A percentile compares a stretch with the other conserved stretches of the same genome.
phyloP scores from a whole-genome alignment of 30 jellyfish, hydroid and myxozoan genomes.

The Haliclystus octoradiatus region DNA sequence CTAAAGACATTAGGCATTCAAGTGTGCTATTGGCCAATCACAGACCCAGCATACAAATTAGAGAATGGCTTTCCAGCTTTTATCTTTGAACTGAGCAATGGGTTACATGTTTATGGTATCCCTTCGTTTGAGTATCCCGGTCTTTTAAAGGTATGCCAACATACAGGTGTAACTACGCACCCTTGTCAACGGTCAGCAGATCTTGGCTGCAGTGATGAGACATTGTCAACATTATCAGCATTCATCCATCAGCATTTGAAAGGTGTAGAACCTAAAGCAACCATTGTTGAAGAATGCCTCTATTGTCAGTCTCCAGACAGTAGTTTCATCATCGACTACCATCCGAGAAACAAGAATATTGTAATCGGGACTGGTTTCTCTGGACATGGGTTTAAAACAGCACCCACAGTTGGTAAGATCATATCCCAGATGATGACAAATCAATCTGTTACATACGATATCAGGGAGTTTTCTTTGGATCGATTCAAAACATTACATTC shows the following conservation, averaged over 20 bases:
- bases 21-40: slow-evolving; percentile 67
- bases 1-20: slow-evolving; percentile 30
- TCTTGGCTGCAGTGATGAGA: background rate
- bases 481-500: slow-evolving; percentile 22
- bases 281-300: slow-evolving; percentile 64
- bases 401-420: slow-evolving; percentile 80
- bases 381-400: slow-evolving; percentile 87
- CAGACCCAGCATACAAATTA: slow-evolving; percentile 10
- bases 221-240: background rate
- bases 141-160: slow-evolving; percentile 32
- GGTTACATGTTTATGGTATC: slow-evolving; percentile 33
- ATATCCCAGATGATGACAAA: slow-evolving; percentile 54
- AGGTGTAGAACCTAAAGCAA: slow-evolving; percentile 46
- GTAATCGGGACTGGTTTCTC: slow-evolving; percentile 88
- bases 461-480: slow-evolving; percentile 33
- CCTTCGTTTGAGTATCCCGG: slow-evolving; percentile 85
- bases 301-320: slow-evolving; percentile 82
- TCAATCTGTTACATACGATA: slow-evolving; percentile 32
- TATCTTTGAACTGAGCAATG: slow-evolving; percentile 11
- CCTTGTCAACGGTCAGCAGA: background rate
- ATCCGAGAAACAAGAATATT: slow-evolving; percentile 49
- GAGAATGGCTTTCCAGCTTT: slow-evolving; percentile 56
- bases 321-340: slow-evolving; percentile 52
- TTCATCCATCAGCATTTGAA: slow-evolving; percentile 23
- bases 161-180: background rate